Evolutionary conservation across 2,113 vertebrate species (phyloP), one percentile per base, ranked within the genome.

Genomic region (Ovibos moschatus): DNA sequence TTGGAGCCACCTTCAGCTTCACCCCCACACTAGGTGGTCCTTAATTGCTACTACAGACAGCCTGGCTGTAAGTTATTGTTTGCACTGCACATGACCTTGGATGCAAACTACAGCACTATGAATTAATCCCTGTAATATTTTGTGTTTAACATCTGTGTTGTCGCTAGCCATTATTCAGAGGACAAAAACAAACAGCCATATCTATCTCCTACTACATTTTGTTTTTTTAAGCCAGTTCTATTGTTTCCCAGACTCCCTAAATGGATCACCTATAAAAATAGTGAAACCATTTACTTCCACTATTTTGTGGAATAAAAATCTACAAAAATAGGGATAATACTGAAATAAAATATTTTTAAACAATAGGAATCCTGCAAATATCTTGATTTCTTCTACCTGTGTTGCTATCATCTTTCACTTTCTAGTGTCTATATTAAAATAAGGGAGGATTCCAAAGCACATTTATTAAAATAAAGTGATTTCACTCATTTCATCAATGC

Each of bases 41-140:
- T 93, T 98, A 97, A 98, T 98, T 98, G 96, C 98, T 10, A 57
- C 91, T 89, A 89, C 91, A 95, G 88, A 91, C 93, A 92, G 97
- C 97, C 84, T 93, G 91, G 79, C 62, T 96, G 47, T 98, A 97
- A 98, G 93, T 97, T 97, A 98, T 88, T 97, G 96, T 98, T 98
- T 98, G 97, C 96, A 97, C 97, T 98, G 95, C 50, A 60, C 33
- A 58, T 98, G 98, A 98, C 98, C 97, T 98, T 98, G 95, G 89
- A 92, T 97, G 90, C 96, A 95, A 97, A 97, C 95, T 97, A 95
- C 33, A 97, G 84, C 93, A 86, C 76, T 90, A 93, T 96, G 96
- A 97, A 98, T 98, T 98, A 98, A 98, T 98, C 94, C 97, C 94
- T 96, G 93, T 97, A 97, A 97, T 98, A 97, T 95, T 98, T 97